phyloP scores from a whole-genome alignment of 2,113 vertebrate genomes.

The Egretta garzetta region DNA sequence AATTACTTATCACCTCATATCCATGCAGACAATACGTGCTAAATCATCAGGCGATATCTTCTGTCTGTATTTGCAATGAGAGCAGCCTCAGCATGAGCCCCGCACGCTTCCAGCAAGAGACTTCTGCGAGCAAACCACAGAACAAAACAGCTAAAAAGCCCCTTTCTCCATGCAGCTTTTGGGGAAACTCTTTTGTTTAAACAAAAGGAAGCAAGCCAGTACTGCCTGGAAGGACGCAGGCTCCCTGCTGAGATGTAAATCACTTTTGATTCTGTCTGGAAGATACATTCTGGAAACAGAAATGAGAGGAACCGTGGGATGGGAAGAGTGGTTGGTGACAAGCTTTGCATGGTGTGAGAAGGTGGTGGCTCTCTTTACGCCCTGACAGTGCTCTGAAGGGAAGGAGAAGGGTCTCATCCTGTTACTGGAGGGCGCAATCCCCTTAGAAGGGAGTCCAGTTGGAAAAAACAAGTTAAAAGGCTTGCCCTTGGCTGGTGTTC shows the following conservation, averaged over 20 bases:
- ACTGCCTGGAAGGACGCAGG: constrained; percentile 1
- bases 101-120: background rate
- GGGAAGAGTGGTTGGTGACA: background rate
- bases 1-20: background rate
- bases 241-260: constrained; percentile 55
- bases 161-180: constrained; percentile 2
- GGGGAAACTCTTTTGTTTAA: constrained; percentile 50
- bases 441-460: background rate
- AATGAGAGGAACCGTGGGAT: background rate
- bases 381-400: background rate
- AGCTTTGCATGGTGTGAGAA: background rate
- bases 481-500: background rate
- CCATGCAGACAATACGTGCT: background rate
- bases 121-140: background rate
- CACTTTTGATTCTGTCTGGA: background rate
- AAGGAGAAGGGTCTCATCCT: background rate
- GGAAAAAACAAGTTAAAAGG: background rate
- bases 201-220: constrained; percentile 15
- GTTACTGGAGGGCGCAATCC: background rate
- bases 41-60: background rate
- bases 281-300: background rate
- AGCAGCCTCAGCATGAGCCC: background rate
- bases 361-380: background rate
- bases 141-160: background rate
- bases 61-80: background rate